A percentile compares a stretch with the other conserved stretches of the same genome.
These are phyloP conservation scores for Drepanosiphum platanoidis DNA, from an alignment of 2,888 invertebrate species.

Conservation along the genomic window DNA sequence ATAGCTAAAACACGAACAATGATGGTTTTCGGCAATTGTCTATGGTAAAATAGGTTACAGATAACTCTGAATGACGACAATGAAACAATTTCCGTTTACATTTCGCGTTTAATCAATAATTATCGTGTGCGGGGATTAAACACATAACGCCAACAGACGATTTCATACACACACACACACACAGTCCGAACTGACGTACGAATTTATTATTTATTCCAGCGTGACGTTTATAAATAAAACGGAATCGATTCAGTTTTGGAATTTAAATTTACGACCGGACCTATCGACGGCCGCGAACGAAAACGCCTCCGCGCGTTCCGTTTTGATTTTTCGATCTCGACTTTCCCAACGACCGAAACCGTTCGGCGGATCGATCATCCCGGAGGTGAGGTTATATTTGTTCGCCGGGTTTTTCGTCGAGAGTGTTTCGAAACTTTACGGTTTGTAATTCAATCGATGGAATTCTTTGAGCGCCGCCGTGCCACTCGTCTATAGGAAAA, in stretches of 20 bases:
- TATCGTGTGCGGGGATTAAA: background rate
- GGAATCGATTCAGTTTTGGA: background rate
- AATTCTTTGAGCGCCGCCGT: background rate
- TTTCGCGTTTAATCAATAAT: background rate
- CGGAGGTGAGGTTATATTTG: background rate
- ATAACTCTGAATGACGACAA: background rate
- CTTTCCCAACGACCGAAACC: background rate
- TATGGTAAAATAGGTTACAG: background rate
- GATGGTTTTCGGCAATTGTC: background rate
- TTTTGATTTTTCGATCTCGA: background rate
- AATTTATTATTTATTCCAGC: background rate
- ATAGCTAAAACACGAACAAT: background rate
- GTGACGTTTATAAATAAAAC: background rate
- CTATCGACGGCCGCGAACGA: background rate
- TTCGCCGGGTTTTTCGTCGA: background rate
- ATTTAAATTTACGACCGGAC: background rate
- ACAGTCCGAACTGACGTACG: no score
- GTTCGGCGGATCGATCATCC: background rate
- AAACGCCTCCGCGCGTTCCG: background rate
- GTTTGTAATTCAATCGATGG: background rate
- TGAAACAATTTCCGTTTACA: background rate
- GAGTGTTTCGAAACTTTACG: background rate
- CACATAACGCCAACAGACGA: background rate
- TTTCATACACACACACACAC: background rate
- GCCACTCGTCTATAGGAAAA: background rate